These are phyloP conservation scores for Emys orbicularis DNA, from an alignment of 2,797 vertebrate genomes.

Conservation along the genomic window DNA sequence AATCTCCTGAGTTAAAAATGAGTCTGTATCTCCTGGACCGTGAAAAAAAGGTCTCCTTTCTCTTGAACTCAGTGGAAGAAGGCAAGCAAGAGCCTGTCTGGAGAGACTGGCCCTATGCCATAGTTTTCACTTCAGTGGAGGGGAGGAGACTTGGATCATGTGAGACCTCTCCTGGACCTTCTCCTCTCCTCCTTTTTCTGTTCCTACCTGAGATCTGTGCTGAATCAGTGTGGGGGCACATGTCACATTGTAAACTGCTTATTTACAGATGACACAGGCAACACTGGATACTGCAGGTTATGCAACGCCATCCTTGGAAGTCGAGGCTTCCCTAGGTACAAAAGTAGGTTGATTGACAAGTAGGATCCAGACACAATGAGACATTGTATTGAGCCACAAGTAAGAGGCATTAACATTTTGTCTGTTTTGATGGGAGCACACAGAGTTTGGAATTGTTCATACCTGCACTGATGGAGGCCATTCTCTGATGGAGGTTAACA, in stretches of 20 bases:
- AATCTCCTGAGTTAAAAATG: not conserved
- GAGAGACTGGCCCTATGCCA: accelerated
- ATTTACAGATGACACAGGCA: accelerated
- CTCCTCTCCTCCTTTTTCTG: not conserved
- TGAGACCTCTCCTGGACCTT: not conserved
- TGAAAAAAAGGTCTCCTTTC: not conserved
- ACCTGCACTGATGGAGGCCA: accelerated
- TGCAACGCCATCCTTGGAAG: not conserved
- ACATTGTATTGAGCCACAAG: not conserved
- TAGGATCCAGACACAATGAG: not conserved
- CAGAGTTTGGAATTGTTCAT: not conserved
- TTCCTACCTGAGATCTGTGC: not conserved
- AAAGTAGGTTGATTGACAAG: accelerated
- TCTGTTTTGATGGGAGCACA: not conserved
- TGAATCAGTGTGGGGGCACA: not conserved
- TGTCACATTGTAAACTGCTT: accelerated
- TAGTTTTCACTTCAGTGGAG: not conserved
- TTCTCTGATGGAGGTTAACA: accelerated
- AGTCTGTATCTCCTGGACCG: not conserved
- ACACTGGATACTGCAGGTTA: not conserved
- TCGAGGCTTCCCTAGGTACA: accelerated
- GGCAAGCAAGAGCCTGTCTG: not conserved
- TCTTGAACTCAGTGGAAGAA: not conserved
- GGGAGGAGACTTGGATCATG: not conserved
- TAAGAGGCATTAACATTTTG: not conserved